Base-by-base conservation (phyloP, 2,888 invertebrate species). In the Spilosoma lubricipeda region DNA sequence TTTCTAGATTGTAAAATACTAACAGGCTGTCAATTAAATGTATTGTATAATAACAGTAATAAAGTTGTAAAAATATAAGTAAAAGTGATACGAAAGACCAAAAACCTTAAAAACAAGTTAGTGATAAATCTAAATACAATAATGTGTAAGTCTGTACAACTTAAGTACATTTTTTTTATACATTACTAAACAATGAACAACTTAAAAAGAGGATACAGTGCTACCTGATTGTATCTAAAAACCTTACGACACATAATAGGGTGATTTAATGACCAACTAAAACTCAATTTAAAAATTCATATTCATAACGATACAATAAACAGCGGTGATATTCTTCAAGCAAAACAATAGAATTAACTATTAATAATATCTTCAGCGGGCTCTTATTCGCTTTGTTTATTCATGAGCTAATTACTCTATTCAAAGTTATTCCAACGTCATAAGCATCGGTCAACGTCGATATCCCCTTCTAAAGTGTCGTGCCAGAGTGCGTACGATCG, bases 361-460 rank as follows among this genome's bases (percentile, higher is more conserved):
- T 90, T 90, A 90, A 89, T 91, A 91, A 90, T 91, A 87, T 90
- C 85, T 88, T 86, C 84, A 84, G 82, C 78, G 83, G 88, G 85
- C 80, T 85, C 82, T 89, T 89, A 90, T 92, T 91, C 90, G 88
- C 89, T 87, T 88, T 90, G 88, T 90, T 89, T 92, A 93, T 92
- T 94, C 92, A 92, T 92, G 87, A 92, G 90, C 90, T 94, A 95
- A 95, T 94, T 93, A 94, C 89, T 87, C 90, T 90, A 95, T 95
- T 95, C 94, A 94, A 93, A 95, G 93, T 93, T 95, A 95, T 95
- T 95, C 94, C 86, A 94, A 92, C 91, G 91, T 93, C 95, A 95
- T 94, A 94, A 93, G 90, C 91, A 92, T 94, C 92, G 92, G 91
- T 93, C 93, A 93, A 90, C 86, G 92, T 92, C 92, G 90, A 94